Base-by-base conservation (phyloP, 2,113 vertebrate genomes). In the Tyrannus savana region DNA sequence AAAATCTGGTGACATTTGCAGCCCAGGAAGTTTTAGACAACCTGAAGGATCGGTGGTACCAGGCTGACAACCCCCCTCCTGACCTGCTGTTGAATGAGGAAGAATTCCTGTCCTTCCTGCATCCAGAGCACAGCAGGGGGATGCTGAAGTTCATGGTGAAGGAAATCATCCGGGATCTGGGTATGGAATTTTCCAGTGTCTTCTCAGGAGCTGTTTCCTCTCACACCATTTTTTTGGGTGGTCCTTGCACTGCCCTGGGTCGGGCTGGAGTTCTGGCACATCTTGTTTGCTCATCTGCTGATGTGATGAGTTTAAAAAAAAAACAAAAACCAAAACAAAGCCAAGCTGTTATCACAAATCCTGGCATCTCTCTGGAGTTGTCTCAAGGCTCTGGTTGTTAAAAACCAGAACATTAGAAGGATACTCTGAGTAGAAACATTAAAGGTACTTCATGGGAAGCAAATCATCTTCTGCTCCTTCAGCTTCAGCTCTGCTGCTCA, bases 121-220 rank as follows among this genome's bases (percentile, higher is more conserved):
- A 99, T 59, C 99, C 99, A 0, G 99, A 99, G 96, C 99, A 99
- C 94, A 99, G 99, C 97, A 97, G 97, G 10, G 99, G 99, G 18
- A 99, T 99, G 99, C 98, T 99, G 59, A 98, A 98, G 53, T 99
- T 99, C 97, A 99, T 99, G 99, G 99, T 99, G 76, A 99, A 99
- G 91, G 99, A 99, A 97, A 99, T 99, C 8, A 97, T 99, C 46
- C 97, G 99, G 10, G 99, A 99, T 96, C 94, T 99, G 39, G 99
- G 99, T 99, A 97, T 46, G 73, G 60, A 30, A 63, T 63, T 42
- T 31, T 14, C 19, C 9, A 7, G 14, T 12, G 21, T 1, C 3
- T 35, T 50, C 56, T 60, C 41, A 37, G 84, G 24, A 58, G 28
- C 6, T 50, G 33, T 25, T 82, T 41, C 19, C 41, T 52, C 67